These are phyloP conservation scores for Porites rus DNA, from an alignment of 92 coral and sea anemone species.

Conservation along the genomic window DNA sequence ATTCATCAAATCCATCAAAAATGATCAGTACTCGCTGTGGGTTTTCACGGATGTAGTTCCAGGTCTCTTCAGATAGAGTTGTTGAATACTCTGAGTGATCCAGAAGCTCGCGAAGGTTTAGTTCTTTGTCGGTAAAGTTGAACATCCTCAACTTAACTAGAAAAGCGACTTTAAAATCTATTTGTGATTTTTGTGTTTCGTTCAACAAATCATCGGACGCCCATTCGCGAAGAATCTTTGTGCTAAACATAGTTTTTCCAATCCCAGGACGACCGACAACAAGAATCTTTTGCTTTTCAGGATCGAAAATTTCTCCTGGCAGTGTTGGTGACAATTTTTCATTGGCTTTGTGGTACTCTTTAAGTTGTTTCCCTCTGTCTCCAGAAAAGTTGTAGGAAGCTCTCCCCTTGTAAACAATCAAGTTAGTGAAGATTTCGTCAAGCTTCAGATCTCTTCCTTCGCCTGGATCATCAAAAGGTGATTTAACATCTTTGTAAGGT, in stretches of 20 bases:
- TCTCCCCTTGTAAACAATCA: not conserved
- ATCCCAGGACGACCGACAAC: too few relatives aligned
- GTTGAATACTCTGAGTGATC: not conserved
- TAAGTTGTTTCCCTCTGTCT: too few relatives aligned
- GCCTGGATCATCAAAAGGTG: too few relatives aligned
- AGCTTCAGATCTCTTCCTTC: not conserved
- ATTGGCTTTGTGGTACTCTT: not conserved
- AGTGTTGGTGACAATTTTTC: conserved; percentile 22
- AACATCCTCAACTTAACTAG: conserved; percentile 38
- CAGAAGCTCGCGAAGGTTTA: not conserved
- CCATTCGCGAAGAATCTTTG: too few relatives aligned
- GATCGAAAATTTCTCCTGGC: too few relatives aligned
- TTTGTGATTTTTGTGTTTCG: not conserved
- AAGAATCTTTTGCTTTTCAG: too few relatives aligned
- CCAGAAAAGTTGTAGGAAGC: not conserved
- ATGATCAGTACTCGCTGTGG: too few relatives aligned
- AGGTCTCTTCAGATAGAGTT: conserved; percentile 4
- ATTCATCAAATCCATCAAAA: conserved; percentile 65
- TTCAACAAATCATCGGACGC: not conserved
- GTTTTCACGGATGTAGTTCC: not conserved
- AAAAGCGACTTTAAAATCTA: not conserved
- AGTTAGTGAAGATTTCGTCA: not conserved
- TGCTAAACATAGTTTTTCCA: too few relatives aligned
- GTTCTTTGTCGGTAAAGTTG: not conserved
- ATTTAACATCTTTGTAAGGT: too few relatives aligned